Percentiles rank a stretch among this genome's conserved stretches.
Evolutionary conservation across 1,140 invertebrate species (phyloP).

Genomic region (Trinorchestia longiramus): DNA sequence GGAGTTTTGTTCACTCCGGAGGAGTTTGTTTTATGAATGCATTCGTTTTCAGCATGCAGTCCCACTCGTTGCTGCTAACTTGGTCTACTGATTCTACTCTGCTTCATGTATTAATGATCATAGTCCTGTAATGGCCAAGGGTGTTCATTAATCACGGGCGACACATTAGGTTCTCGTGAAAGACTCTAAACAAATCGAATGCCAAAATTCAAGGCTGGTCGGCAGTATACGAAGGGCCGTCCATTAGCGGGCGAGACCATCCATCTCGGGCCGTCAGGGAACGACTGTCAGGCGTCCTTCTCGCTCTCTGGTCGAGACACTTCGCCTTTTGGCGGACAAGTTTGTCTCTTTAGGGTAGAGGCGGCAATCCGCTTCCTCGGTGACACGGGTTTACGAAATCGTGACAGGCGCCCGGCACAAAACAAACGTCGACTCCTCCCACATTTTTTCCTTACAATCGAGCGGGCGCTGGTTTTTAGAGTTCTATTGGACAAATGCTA

Average conservation of each 20-base stretch:
- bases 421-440: conserved; percentile 26
- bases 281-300: conserved; percentile 33
- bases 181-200: conserved; percentile 55
- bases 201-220: conserved; percentile 45
- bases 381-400: conserved; percentile 20
- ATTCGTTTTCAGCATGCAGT: neutral
- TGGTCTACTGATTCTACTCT: neutral
- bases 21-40: neutral
- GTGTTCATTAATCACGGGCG: conserved; percentile 20
- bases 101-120: conserved; percentile 1
- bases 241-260: conserved; percentile 43
- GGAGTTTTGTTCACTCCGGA: neutral
- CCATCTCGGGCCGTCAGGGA: conserved; percentile 28
- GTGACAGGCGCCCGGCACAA: neutral
- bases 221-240: conserved; percentile 15
- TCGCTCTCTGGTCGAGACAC: conserved; percentile 39
- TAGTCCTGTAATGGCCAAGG: conserved; percentile 22
- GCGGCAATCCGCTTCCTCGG: conserved; percentile 28
- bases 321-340: conserved; percentile 48
- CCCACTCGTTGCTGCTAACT: neutral
- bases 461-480: neutral
- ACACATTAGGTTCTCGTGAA: conserved; percentile 36
- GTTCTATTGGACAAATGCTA: neutral
- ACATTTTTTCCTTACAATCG: neutral
- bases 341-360: neutral